Base-by-base conservation (phyloP, 2,888 invertebrate species). In the Alcis repandata region DNA sequence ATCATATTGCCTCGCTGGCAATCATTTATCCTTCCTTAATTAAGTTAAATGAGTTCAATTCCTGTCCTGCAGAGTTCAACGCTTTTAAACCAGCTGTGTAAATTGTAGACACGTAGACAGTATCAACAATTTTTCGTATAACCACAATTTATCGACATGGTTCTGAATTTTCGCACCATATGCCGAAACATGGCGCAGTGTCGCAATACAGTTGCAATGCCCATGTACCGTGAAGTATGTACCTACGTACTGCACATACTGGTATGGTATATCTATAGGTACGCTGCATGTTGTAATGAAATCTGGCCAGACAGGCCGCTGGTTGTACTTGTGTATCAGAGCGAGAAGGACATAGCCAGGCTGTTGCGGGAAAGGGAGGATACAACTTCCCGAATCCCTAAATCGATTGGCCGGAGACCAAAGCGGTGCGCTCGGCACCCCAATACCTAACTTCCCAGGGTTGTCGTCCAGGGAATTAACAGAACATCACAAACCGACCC, bases 381-480 rank as follows among this genome's bases (percentile, higher is more conserved):
- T 79, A 69, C 69, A 70, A 82, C 82, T 85, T 86, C 84, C 91
- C 85, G 86, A 89, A 90, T 89, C 82, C 81, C 77, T 71, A 79
- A 87, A 92, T 92, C 91, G 91, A 92, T 92, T 89, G 87, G 77
- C 83, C 71, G 79, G 79, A 83, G 83, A 76, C 84, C 80, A 79
- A 83, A 79, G 80, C 43, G 49, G 33, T 63, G 75, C 72, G 68
- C 76, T 67, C 71, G 80, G 77, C 88, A 86, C 90, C 89, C 90
- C 84, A 66, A 86, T 85, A 77, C 79, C 83, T 84, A 84, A 82
- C 78, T 72, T 77, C 68, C 6, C 79, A 85, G 86, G 88, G 88
- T 68, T 86, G 86, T 77, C 77, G 76, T 70, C 64, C 33, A 65
- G 69, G 69, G 67, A 71, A 67, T 78, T 51, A 36, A 20, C 36